Conservation (phyloP, 1,140 invertebrate species). For the Xylocopa sonorina region DNA sequence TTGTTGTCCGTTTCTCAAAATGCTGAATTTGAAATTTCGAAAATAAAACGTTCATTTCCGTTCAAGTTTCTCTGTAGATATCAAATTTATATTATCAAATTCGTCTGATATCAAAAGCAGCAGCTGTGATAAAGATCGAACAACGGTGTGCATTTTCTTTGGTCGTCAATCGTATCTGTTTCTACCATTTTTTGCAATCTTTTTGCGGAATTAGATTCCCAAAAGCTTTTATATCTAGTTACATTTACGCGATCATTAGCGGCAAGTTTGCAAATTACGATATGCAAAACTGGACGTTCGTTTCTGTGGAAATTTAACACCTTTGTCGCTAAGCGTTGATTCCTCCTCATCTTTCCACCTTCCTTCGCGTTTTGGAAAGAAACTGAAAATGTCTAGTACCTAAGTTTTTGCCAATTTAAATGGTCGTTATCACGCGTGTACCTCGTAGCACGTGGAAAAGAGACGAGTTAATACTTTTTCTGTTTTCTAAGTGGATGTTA, state of each 20-base stretch:
- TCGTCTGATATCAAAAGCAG: neutral
- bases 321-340: neutral
- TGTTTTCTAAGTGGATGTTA: too few species aligned
- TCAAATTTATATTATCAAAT: neutral
- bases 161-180: neutral
- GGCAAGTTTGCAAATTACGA: neutral
- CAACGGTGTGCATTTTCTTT: neutral
- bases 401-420: too few species aligned
- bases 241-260: neutral
- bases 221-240: constrained; percentile 10
- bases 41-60: neutral
- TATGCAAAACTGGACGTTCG: neutral
- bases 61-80: neutral
- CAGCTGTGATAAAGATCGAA: neutral
- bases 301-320: neutral
- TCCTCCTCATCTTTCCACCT: neutral
- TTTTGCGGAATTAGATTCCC: constrained; percentile 1
- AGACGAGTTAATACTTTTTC: too few species aligned
- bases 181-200: neutral
- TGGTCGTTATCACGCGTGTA: too few species aligned
- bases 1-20: too few species aligned
- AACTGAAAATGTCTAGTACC: too few species aligned
- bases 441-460: too few species aligned
- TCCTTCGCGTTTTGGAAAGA: neutral
- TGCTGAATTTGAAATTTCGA: neutral